Evolutionary conservation across 92 coral and sea anemone species (phyloP), one percentile per base, ranked within the genome.

Genomic region (Chrysogorgia sp.): DNA sequence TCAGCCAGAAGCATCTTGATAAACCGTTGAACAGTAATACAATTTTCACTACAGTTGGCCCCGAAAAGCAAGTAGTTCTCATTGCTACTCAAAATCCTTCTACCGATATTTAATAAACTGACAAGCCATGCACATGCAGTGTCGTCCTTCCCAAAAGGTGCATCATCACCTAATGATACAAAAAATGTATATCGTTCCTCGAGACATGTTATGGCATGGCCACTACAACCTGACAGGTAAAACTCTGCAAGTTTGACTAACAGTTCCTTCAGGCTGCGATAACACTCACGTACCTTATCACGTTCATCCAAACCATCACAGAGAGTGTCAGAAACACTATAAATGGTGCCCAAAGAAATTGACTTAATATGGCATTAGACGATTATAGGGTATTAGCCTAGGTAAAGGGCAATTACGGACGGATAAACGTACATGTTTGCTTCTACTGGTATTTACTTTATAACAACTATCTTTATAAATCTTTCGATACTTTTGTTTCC

Each of bases 81-180:
- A 28, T 79, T 50, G 48, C 66, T 64, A 59, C 83, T 65, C 31
- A 79, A 43, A 32, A 80, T 47, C n/a, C 75, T 56, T 43, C 69
- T 33, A 47, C 66, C 84, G 0, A 79, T 79, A 52, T 79, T 79
- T 14, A 79, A 50, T 32, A 79, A 79, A 23, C 76, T 28, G 5
- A 79, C 62, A 10, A 79, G 50, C 76, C 83, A 79, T 8, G 84
- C 63, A 37, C 31, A 65, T n/a, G n/a, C n/a, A 32, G 77, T 48
- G 34, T 67, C 78, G 33, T 80, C 74, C 34, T 80, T 80, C 63
- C 84, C 84, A 40, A 80, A 80, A 12, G 77, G 84, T n/a, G n/a
- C n/a, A n/a, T n/a, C n/a, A n/a, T n/a, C n/a, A n/a, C n/a, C 81
- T 15, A 77, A 33, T 25, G 63, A 28, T 41, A 79, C 47, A 65